Base-by-base conservation (phyloP, 2,113 vertebrate genomes). In the Pycnonotus jocosus region DNA sequence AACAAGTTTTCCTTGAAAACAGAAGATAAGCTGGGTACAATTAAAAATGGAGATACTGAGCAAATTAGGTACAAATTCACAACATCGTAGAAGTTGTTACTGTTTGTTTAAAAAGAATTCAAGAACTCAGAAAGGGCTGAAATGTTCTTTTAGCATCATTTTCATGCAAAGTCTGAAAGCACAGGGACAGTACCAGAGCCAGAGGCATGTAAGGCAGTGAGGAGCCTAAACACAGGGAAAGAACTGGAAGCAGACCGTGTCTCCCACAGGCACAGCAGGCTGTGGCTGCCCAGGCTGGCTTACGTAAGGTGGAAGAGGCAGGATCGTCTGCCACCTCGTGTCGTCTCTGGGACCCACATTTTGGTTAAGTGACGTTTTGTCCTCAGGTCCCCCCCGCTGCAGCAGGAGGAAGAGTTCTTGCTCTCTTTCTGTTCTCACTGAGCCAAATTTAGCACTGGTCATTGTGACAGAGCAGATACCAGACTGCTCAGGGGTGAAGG, bases 281-380 rank as follows among this genome's bases (percentile, higher is more conserved):
- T 64, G 82, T 1, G 24, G 30, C 88, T 85, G 81, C 77, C 60
- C 12, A 38, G 86, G 62, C 68, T 18, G 18, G 12, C 87, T 96
- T 95, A 96, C 3, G 2, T 93, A 92, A 96, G 40, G 25, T 0
- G 0, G 17, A 40, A 53, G 85, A 85, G 82, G 85, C 79, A 94
- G 94, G 2, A 5, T 40, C 2, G 85, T 85, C 78, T 94, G 94
- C 95, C 94, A 95, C 94, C 94, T 96, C 16, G 74, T 86, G 94
- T 94, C 28, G 44, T 70, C 85, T 90, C 61, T 3, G 47, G 64
- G 93, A 90, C 45, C 47, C 94, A 82, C 87, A 70, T 48, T 88
- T 25, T 33, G 42, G 42, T 91, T 83, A 38, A 50, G 45, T 16
- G 71, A 78, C 1, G 4, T 31, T 69, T 62, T 77, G 80, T 94